Conservation (phyloP, 2,113 vertebrate species). For the Solenodon paradoxus region DNA sequence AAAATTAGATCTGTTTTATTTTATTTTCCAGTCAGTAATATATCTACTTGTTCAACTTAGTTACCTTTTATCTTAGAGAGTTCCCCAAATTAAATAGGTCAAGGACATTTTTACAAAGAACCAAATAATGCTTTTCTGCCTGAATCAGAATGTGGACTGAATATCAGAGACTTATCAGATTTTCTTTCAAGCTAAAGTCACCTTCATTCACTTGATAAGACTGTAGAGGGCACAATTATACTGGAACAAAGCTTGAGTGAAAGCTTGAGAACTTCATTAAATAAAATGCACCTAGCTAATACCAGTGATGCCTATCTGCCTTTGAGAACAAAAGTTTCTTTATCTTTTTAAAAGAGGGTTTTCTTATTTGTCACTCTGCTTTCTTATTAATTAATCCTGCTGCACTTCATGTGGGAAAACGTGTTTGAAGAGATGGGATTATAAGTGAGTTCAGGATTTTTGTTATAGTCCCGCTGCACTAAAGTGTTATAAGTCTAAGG, state of each 20-base stretch:
- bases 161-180: slow-evolving; percentile 1
- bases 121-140: background rate
- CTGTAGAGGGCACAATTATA: slow-evolving; percentile 56
- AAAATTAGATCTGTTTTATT: slow-evolving; percentile 1
- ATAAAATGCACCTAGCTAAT: slow-evolving; percentile 20
- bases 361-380: slow-evolving; percentile 21
- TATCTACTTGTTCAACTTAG: background rate
- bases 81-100: slow-evolving; percentile 7
- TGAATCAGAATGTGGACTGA: background rate
- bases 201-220: slow-evolving; percentile 52
- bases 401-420: slow-evolving; percentile 2
- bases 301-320: slow-evolving; percentile 32
- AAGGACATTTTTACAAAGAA: background rate
- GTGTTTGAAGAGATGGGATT: slow-evolving; percentile 42
- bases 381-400: slow-evolving; percentile 53
- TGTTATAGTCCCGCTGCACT: slow-evolving; percentile 11
- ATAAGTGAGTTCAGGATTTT: slow-evolving; percentile 9
- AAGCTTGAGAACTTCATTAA: background rate
- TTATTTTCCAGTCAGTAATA: background rate
- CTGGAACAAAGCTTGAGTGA: background rate
- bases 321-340: slow-evolving; percentile 23
- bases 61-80: slow-evolving; percentile 4
- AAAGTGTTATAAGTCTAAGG: slow-evolving; percentile 30
- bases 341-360: background rate
- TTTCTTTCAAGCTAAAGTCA: slow-evolving; percentile 49